Evolutionary conservation across 2,888 invertebrate genomes (phyloP).

Genomic region (Timema cristinae): DNA sequence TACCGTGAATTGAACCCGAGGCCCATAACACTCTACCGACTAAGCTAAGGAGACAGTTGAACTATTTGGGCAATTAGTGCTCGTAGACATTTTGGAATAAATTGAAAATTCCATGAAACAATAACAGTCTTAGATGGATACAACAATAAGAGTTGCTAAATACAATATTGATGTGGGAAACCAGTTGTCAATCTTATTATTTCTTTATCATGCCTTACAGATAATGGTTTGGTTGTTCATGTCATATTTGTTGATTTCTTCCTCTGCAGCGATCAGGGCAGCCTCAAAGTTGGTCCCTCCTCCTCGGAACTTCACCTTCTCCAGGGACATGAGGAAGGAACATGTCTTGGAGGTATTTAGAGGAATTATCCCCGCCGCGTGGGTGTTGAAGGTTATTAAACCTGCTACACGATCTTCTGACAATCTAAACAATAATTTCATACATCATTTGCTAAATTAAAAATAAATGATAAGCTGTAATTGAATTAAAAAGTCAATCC

Average conservation of each 20-base stretch:
- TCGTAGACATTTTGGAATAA: too few relatives aligned
- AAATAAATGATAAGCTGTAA: too few relatives aligned
- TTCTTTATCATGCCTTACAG: neutral
- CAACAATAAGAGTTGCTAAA: too few relatives aligned
- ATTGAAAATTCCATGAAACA: neutral
- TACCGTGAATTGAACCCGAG: too few relatives aligned
- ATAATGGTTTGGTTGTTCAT: constrained; percentile 6
- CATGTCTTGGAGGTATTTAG: neutral
- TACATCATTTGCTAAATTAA: too few relatives aligned
- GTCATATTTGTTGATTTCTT: constrained; percentile 4
- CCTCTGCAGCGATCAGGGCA: neutral
- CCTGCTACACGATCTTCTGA: neutral
- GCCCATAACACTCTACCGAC: too few relatives aligned
- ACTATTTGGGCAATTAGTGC: too few relatives aligned
- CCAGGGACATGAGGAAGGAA: neutral
- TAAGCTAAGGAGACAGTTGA: too few relatives aligned
- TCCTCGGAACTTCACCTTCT: neutral
- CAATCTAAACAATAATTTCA: too few relatives aligned
- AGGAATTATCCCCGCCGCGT: neutral
- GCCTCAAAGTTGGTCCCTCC: neutral
- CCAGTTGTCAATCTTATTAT: too few relatives aligned
- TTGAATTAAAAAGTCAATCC: too few relatives aligned
- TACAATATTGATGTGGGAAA: too few relatives aligned
- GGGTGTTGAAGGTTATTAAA: neutral
- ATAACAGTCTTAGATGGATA: neutral